These are phyloP conservation scores for Lepisosteus osseus DNA, from an alignment of 2,113 vertebrate genomes.

Conservation along the genomic window DNA sequence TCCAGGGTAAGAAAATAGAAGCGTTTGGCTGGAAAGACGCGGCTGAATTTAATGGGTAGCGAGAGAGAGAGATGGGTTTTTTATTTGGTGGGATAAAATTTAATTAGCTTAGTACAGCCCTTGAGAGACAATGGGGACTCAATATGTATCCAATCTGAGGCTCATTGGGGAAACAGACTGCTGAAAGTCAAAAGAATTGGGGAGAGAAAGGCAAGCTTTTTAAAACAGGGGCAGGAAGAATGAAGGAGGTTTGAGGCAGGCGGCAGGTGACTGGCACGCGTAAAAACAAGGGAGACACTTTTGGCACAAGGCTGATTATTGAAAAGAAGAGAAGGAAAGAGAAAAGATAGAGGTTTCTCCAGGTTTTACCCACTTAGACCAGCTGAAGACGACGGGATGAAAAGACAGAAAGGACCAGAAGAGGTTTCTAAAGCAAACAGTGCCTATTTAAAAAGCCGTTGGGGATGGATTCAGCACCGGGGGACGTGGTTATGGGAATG, in stretches of 20 bases:
- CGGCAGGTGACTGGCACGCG: constrained; percentile 86
- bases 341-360: constrained; percentile 67
- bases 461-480: constrained; percentile 36
- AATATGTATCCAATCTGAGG: constrained; percentile 72
- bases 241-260: constrained; percentile 47
- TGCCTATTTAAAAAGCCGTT: constrained; percentile 49
- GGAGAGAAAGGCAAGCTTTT: constrained; percentile 62
- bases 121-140: constrained; percentile 73
- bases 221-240: constrained; percentile 41
- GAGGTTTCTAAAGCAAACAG: constrained; percentile 60
- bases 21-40: constrained; percentile 59
- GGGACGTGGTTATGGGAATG: constrained; percentile 64
- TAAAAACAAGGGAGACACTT: constrained; percentile 72
- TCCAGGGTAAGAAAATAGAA: constrained; percentile 36
- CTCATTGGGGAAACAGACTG: constrained; percentile 64
- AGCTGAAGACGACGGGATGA: constrained; percentile 54
- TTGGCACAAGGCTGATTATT: constrained; percentile 65
- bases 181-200: constrained; percentile 73
- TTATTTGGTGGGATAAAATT: constrained; percentile 79
- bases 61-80: constrained; percentile 52
- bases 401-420: constrained; percentile 53
- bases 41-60: constrained; percentile 63
- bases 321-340: constrained; percentile 61
- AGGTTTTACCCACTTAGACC: constrained; percentile 68
- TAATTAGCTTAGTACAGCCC: constrained; percentile 78